Percentiles rank a stretch among this genome's conserved stretches.
phyloP scores from a whole-genome alignment of 2,113 vertebrate genomes.

The Benitochromis conjunctus region DNA sequence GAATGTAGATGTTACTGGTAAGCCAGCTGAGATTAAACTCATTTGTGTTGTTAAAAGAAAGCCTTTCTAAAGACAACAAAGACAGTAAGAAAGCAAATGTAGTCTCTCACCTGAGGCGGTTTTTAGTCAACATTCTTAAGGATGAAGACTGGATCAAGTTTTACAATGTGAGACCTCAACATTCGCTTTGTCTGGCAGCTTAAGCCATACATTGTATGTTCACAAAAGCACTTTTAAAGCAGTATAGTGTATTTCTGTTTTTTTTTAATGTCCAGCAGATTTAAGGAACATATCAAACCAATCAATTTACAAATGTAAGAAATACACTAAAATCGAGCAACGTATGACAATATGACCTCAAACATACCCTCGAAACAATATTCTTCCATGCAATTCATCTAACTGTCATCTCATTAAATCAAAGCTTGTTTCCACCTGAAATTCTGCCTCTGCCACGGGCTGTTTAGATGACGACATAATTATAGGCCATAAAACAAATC shows the following conservation, averaged over 20 bases:
- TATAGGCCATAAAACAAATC: slow-evolving; percentile 45
- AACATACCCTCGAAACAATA: neutral
- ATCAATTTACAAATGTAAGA: neutral
- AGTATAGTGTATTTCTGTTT: neutral
- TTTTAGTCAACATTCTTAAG: slow-evolving; percentile 23
- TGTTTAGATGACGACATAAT: slow-evolving; percentile 52
- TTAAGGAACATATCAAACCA: neutral
- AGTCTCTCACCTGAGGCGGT: slow-evolving; percentile 36
- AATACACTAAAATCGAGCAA: neutral
- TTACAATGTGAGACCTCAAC: slow-evolving; percentile 46
- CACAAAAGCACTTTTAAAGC: neutral
- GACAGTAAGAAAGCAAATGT: neutral
- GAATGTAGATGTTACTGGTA: slow-evolving; percentile 24
- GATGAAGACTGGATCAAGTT: slow-evolving; percentile 39
- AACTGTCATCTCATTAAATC: slow-evolving; percentile 35
- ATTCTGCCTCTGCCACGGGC: slow-evolving; percentile 28
- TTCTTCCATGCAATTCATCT: neutral
- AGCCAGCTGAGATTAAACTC: slow-evolving; percentile 19
- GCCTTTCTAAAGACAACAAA: slow-evolving; percentile 35
- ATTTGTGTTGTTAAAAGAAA: slow-evolving; percentile 4
- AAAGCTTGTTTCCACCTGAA: slow-evolving; percentile 53
- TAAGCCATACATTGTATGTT: slow-evolving; percentile 3
- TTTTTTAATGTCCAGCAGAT: neutral
- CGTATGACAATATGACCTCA: neutral
- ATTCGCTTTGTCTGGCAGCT: slow-evolving; percentile 13